Percentiles rank a stretch among this genome's conserved stretches.
Conservation (phyloP, 1,140 invertebrate species). For the Ganaspis sp. region DNA sequence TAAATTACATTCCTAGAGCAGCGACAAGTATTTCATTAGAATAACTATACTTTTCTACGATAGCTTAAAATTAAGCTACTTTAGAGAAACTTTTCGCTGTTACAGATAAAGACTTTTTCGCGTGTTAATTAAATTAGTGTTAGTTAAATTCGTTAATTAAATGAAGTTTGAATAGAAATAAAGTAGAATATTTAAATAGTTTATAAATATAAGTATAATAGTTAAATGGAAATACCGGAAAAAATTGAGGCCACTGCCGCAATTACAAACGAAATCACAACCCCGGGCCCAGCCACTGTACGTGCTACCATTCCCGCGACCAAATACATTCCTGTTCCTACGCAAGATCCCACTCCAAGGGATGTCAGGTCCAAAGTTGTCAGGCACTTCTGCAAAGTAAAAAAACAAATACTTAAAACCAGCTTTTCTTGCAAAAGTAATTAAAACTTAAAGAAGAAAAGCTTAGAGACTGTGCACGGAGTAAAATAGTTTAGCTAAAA, state of each 20-base stretch:
- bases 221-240: slow-evolving; percentile 84
- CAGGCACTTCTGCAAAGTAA: slow-evolving; percentile 88
- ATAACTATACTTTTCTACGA: no score
- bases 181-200: not conserved
- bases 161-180: not conserved
- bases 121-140: no score
- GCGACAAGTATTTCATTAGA: no score
- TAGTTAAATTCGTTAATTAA: no score
- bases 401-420: slow-evolving; percentile 18
- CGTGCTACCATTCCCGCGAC: slow-evolving; percentile 93
- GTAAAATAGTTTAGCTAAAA: no score
- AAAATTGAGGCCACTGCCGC: slow-evolving; percentile 93
- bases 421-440: slow-evolving; percentile 38
- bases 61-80: no score
- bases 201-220: not conserved
- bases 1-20: no score
- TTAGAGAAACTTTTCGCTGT: no score
- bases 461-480: no score
- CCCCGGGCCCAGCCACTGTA: slow-evolving; percentile 91
- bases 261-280: slow-evolving; percentile 92
- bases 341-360: slow-evolving; percentile 93
- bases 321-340: slow-evolving; percentile 95
- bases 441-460: slow-evolving; percentile 34
- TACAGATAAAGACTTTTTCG: no score
- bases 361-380: slow-evolving; percentile 93